These are phyloP conservation scores for Anthoscopus minutus DNA, from an alignment of 2,113 vertebrate genomes.

Conservation along the genomic window DNA sequence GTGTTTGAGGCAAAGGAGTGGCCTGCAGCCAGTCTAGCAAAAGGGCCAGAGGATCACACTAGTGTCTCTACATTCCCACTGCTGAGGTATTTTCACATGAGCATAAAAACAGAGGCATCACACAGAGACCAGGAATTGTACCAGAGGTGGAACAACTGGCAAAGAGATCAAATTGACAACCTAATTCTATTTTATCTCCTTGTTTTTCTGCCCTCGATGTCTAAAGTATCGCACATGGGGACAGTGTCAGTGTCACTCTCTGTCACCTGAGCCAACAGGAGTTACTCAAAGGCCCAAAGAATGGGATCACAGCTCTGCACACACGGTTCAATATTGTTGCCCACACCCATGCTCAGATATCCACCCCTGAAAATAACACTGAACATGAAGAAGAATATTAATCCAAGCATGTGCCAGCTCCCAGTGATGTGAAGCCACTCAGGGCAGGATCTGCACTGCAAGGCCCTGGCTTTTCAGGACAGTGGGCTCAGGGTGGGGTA, in stretches of 20 bases:
- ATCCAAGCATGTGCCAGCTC: not conserved
- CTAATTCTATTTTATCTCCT: not conserved
- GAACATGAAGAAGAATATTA: not conserved
- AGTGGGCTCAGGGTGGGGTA: not conserved
- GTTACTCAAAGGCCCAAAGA: not conserved
- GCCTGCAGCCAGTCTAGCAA: not conserved
- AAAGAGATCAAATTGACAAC: not conserved
- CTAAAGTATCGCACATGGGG: not conserved
- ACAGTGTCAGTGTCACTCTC: not conserved
- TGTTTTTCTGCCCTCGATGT: not conserved
- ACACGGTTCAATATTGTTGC: fast-evolving
- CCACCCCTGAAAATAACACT: not conserved
- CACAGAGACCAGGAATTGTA: not conserved
- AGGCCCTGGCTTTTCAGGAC: not conserved
- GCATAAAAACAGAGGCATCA: not conserved
- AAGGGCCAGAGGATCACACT: not conserved
- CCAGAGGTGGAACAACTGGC: not conserved
- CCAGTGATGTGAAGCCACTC: not conserved
- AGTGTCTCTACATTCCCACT: not conserved
- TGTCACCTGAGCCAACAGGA: not conserved
- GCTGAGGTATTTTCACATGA: not conserved
- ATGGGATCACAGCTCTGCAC: not conserved
- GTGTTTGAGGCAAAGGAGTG: not conserved
- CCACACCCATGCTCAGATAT: not conserved
- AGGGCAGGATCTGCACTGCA: not conserved